phyloP scores from a whole-genome alignment of 2,797 vertebrate species.

The Lagocephalus sceleratus region DNA sequence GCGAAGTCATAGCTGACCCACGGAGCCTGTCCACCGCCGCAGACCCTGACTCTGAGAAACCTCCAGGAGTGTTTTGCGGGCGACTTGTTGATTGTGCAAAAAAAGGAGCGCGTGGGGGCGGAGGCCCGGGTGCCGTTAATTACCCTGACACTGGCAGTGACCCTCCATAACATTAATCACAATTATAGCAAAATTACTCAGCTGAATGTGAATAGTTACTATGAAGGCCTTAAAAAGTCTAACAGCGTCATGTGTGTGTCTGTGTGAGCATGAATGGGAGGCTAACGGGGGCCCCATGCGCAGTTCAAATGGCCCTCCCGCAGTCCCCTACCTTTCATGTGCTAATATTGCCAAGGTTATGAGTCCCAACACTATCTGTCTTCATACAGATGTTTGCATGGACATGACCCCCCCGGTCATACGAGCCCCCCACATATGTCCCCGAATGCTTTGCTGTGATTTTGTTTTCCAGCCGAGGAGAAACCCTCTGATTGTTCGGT shows the following conservation, averaged over 20 bases:
- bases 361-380: slow-evolving; percentile 64
- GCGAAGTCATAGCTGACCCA: slow-evolving; percentile 63
- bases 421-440: slow-evolving; percentile 42
- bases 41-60: slow-evolving; percentile 33
- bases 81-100: slow-evolving; percentile 68
- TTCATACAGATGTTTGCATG: slow-evolving; percentile 47
- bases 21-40: slow-evolving; percentile 51
- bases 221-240: slow-evolving; percentile 54
- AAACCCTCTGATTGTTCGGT: slow-evolving; percentile 44
- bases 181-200: slow-evolving; percentile 69
- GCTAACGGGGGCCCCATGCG: slow-evolving; percentile 63
- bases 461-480: slow-evolving; percentile 49
- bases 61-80: slow-evolving; percentile 68
- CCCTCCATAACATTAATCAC: slow-evolving; percentile 70
- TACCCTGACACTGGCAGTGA: slow-evolving; percentile 64
- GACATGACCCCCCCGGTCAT: slow-evolving; percentile 24
- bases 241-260: slow-evolving; percentile 60
- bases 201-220: slow-evolving; percentile 44
- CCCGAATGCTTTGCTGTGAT: slow-evolving; percentile 53
- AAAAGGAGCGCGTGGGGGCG: neutral
- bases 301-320: slow-evolving; percentile 66
- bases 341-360: slow-evolving; percentile 72
- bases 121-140: slow-evolving; percentile 53
- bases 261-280: slow-evolving; percentile 58
- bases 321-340: slow-evolving; percentile 72